Conservation (phyloP, 1,140 invertebrate species). For the Drosophila chauvacae region DNA sequence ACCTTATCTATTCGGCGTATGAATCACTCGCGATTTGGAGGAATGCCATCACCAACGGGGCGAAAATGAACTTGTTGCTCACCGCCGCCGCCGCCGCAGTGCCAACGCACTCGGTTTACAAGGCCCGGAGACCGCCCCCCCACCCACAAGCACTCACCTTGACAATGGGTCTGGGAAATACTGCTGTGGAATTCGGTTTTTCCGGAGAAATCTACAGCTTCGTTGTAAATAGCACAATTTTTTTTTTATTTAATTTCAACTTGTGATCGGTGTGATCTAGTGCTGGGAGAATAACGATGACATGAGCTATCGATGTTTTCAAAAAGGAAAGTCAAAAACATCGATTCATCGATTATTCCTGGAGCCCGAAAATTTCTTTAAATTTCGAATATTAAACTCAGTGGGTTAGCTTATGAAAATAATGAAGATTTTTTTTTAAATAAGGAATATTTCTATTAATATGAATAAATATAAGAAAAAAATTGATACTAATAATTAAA, state of each 20-base stretch:
- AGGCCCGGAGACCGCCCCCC: neutral
- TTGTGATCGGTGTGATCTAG: slow-evolving; percentile 26
- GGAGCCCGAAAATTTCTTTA: too few species aligned
- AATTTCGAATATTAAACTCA: too few species aligned
- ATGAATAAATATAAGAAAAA: too few species aligned
- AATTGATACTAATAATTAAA: too few species aligned
- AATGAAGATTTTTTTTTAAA: too few species aligned
- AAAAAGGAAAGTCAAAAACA: too few species aligned
- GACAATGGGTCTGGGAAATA: slow-evolving; percentile 26
- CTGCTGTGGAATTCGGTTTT: slow-evolving; percentile 22
- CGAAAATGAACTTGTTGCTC: slow-evolving; percentile 68
- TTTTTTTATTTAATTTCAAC: slow-evolving; percentile 16
- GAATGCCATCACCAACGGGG: slow-evolving; percentile 52
- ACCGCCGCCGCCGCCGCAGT: slow-evolving; percentile 10
- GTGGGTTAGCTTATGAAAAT: too few species aligned
- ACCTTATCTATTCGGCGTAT: slow-evolving; percentile 62
- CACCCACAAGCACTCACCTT: slow-evolving; percentile 51
- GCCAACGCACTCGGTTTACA: slow-evolving; percentile 66
- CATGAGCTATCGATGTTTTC: too few species aligned
- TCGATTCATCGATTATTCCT: too few species aligned
- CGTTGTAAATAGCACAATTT: slow-evolving; percentile 12
- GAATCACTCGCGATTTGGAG: slow-evolving; percentile 41
- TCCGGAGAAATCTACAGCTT: slow-evolving; percentile 18
- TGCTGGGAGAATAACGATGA: neutral
- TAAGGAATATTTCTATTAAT: too few species aligned